These are phyloP conservation scores for Acleris emargana DNA, from an alignment of 2,888 invertebrate genomes.

Conservation along the genomic window DNA sequence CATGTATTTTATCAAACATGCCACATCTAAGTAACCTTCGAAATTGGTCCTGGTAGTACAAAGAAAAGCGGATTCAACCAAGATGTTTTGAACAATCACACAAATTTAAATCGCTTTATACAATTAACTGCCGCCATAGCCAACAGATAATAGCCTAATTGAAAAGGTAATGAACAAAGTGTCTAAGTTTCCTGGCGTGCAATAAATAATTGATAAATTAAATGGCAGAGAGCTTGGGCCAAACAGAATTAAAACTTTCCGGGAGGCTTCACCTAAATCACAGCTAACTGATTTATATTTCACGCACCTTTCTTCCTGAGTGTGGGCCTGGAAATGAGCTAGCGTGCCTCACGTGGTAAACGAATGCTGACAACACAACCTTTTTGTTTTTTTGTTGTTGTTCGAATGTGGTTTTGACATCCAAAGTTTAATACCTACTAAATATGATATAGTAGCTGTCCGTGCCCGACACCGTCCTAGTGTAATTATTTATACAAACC, in stretches of 20 bases:
- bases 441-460: too few relatives aligned
- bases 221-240: slow-evolving; percentile 61
- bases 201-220: slow-evolving; percentile 77
- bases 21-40: too few relatives aligned
- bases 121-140: not conserved
- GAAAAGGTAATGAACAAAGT: slow-evolving; percentile 69
- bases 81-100: too few relatives aligned
- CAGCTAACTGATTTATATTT: slow-evolving; percentile 75
- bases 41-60: too few relatives aligned
- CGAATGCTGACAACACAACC: not conserved
- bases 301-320: slow-evolving; percentile 63
- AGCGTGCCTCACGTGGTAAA: slow-evolving; percentile 19
- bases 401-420: too few relatives aligned
- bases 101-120: not conserved
- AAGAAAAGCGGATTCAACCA: too few relatives aligned
- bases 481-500: too few relatives aligned
- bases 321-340: slow-evolving; percentile 38
- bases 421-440: too few relatives aligned
- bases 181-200: slow-evolving; percentile 60
- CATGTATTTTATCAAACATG: too few relatives aligned
- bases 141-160: slow-evolving; percentile 53
- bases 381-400: too few relatives aligned
- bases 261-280: slow-evolving; percentile 74
- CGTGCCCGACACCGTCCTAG: too few relatives aligned
- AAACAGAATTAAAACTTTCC: slow-evolving; percentile 78